Evolutionary conservation across 2,888 invertebrate species (phyloP), one percentile per base, ranked within the genome.

Genomic region (Drosophila rellima): DNA sequence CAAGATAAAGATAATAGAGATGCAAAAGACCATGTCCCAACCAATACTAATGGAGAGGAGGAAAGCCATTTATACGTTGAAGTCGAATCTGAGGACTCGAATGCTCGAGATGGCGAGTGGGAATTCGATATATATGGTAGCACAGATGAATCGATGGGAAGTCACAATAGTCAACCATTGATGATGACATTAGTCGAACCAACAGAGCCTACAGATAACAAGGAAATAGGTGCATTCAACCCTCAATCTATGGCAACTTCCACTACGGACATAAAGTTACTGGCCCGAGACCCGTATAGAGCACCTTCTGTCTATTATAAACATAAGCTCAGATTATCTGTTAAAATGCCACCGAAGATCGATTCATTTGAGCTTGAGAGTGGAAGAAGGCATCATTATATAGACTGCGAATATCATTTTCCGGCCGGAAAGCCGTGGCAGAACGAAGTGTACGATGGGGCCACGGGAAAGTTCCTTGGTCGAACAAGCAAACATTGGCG

Each of bases 321-420:
- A 13, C 17, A 11, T 2, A 2, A n/a, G 15, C 3, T n/a, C 3
- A 18, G 48, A 7, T 3, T 2, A 3, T 37, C 50, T 26, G 63
- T 74, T 0, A 45, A 17, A 10, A 2, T 40, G 3, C 45, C 3
- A 6, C 1, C 2, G 1, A 8, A 29, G 1, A 15, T 8, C 5
- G 15, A 20, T 0, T 5, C 10, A 0, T 79, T 76, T 37, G 7
- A 55, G 6, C 13, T 82, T 0, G 13, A 33, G 0, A 6, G 18
- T 8, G 17, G 18, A 0, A n/a, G 11, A 1, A 67, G 85, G 1
- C 2, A 31, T 0, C 45, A 54, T 44, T 85, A 88, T 51, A 7
- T 20, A 0, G 69, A 62, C 13, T 82, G 73, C 13, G 23, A 71
- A 33, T 55, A 70, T 45, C 84, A 85, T 66, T 88, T 88, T 61